Evolutionary conservation across 2,888 invertebrate genomes (phyloP), one percentile per base, ranked within the genome.

Genomic region (Eupithecia tripunctaria): DNA sequence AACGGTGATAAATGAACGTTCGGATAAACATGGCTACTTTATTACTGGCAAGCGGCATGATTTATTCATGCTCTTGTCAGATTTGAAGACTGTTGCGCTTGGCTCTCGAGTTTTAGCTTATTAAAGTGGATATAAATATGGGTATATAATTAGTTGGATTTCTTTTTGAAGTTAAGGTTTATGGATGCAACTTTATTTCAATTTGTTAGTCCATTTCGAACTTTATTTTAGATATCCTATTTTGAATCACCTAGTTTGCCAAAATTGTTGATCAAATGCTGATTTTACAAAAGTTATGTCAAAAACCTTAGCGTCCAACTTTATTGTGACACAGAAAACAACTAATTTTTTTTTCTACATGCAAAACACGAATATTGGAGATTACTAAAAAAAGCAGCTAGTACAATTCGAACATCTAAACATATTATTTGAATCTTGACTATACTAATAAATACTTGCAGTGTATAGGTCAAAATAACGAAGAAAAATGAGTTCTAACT

Each of bases 21-120:
- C 85, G 89, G 89, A 92, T 92, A 92, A 92, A 92, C 92, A 91
- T 88, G 87, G 92, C 92, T 91, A 93, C 93, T 93, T 93, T 93
- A 93, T 93, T 93, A 92, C 90, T 89, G 86, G 84, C 87, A 87
- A 88, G 85, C 86, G 88, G 88, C 89, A 91, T 93, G 93, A 94
- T 94, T 94, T 94, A 94, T 93, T 93, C 91, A 92, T 90, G 86
- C 85, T 86, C 87, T 87, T 91, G 92, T 90, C 91, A 88, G 90
- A 87, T 90, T 90, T 90, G 89, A 90, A 88, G 88, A 88, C 82
- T 81, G 85, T 88, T 91, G 86, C 89, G 86, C 85, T 90, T 86
- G 84, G 88, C 81, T 79, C 84, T 59, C 59, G 18, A 72, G 71
- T 65, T 72, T 73, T 76, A 72, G 72, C 70, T 60, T 56, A 51